Percentiles rank a stretch among this genome's conserved stretches.
phyloP scores from a whole-genome alignment of 2,113 vertebrate species.

The Dasyornis broadbenti region DNA sequence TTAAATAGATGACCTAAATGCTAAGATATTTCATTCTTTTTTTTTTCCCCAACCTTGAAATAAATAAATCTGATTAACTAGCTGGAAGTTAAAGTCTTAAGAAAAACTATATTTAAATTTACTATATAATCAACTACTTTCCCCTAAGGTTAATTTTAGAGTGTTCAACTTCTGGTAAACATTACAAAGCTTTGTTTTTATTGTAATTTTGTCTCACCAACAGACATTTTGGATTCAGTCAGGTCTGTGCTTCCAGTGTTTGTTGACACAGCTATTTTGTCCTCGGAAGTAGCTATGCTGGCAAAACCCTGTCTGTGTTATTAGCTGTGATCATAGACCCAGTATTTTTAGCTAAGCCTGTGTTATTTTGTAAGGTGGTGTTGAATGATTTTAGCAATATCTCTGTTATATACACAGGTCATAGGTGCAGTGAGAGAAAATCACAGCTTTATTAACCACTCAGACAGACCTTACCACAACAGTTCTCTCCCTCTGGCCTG shows the following conservation, averaged over 20 bases:
- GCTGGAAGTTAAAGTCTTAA: neutral
- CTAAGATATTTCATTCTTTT: neutral
- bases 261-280: neutral
- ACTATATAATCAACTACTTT: neutral
- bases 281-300: neutral
- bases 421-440: neutral
- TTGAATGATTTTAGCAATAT: neutral
- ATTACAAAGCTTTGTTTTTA: neutral
- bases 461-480: neutral
- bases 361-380: neutral
- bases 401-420: neutral
- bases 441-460: neutral
- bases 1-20: neutral
- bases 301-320: neutral
- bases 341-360: neutral
- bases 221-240: neutral
- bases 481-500: neutral
- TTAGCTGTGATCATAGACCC: neutral
- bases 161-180: neutral
- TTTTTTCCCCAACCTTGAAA: neutral
- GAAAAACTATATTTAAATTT: neutral
- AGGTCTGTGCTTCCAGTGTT: neutral
- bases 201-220: neutral
- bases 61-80: neutral
- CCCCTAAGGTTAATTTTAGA: neutral